Conservation (phyloP, 1,140 invertebrate genomes). For the Anoplolepis gracilipes region DNA sequence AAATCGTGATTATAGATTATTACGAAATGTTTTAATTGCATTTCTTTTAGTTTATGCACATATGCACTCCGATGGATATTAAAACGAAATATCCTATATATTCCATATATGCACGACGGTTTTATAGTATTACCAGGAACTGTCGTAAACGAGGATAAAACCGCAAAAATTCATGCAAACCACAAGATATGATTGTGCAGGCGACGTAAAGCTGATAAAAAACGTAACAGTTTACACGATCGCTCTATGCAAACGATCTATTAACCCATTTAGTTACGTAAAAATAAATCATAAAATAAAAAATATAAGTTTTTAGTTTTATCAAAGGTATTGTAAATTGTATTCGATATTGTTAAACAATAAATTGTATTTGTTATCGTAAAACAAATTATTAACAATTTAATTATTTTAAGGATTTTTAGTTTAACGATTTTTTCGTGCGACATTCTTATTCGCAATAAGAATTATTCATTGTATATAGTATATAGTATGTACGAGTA, state of each 20-base stretch:
- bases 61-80: background rate
- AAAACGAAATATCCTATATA: conserved; percentile 27
- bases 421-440: background rate
- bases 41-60: background rate
- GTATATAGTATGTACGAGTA: background rate
- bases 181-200: conserved; percentile 59
- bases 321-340: background rate
- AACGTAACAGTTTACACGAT: background rate
- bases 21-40: background rate
- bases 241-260: background rate
- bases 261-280: background rate
- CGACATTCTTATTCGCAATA: background rate
- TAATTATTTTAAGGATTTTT: no score
- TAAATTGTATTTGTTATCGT: no score
- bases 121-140: conserved; percentile 38
- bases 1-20: no score
- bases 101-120: background rate
- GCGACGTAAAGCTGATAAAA: conserved; percentile 17
- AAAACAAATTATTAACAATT: no score
- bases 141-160: conserved; percentile 9
- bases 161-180: conserved; percentile 60
- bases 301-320: background rate
- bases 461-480: background rate
- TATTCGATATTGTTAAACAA: background rate
- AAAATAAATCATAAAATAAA: background rate